Evolutionary conservation across 2,113 vertebrate species (phyloP).

Genomic region (Ictalurus furcatus): DNA sequence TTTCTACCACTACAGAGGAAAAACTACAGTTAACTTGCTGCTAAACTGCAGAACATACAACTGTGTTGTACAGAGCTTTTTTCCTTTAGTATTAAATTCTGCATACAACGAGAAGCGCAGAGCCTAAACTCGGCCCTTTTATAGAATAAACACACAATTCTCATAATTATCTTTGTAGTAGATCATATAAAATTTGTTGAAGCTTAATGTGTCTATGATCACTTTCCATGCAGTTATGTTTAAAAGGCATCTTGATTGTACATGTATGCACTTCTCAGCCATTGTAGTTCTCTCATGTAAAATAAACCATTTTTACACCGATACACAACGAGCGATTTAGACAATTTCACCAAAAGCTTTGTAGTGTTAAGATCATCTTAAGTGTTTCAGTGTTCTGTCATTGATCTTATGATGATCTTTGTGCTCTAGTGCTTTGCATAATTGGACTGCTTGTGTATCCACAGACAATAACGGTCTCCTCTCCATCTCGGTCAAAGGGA

Average conservation of each 20-base stretch:
- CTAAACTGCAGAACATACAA: background rate
- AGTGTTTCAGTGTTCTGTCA: background rate
- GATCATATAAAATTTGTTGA: background rate
- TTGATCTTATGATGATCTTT: background rate
- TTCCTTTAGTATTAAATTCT: background rate
- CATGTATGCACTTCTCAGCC: background rate
- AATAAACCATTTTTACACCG: background rate
- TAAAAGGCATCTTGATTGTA: background rate
- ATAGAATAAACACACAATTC: background rate
- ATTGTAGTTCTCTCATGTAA: background rate
- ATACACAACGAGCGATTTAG: background rate
- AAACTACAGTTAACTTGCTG: background rate
- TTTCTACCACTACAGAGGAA: background rate
- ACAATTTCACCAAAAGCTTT: background rate
- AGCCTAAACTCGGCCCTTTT: background rate
- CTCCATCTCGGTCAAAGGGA: slow-evolving; percentile 50
- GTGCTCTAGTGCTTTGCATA: background rate
- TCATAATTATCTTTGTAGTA: background rate
- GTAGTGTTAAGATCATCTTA: background rate
- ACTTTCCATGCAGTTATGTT: background rate
- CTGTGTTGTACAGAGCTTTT: background rate
- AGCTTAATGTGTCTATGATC: background rate
- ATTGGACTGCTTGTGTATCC: slow-evolving; percentile 44
- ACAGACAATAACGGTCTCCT: slow-evolving; percentile 67
- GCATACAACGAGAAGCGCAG: background rate